These are phyloP conservation scores for Dermochelys coriacea DNA, from an alignment of 2,797 vertebrate genomes.

Conservation along the genomic window DNA sequence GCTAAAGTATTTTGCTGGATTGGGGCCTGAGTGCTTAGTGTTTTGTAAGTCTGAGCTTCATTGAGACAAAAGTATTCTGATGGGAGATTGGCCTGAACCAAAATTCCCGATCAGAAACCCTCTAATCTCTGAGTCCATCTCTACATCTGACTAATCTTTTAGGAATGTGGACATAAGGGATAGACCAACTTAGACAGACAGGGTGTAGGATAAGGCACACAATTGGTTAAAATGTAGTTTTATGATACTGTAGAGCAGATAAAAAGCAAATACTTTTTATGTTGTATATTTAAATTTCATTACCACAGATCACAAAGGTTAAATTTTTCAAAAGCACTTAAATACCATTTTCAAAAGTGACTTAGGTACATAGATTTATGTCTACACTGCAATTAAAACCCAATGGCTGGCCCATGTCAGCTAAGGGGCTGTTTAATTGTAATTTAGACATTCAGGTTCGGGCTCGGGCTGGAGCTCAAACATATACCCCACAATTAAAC, in stretches of 20 bases:
- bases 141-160: not conserved
- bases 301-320: constrained; percentile 1
- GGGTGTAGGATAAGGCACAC: not conserved
- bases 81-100: not conserved
- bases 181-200: not conserved
- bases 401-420: not conserved
- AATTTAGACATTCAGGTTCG: not conserved
- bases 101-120: not conserved
- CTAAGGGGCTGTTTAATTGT: not conserved
- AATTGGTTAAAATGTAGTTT: constrained; percentile 13
- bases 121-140: not conserved
- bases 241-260: constrained; percentile 14
- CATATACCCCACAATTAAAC: not conserved
- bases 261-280: constrained; percentile 26
- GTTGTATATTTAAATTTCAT: not conserved
- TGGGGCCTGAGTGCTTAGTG: not conserved
- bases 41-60: not conserved
- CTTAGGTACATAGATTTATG: not conserved
- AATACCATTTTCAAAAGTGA: constrained; percentile 4
- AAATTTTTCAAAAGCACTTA: not conserved
- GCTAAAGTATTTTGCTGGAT: not conserved
- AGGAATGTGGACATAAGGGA: not conserved
- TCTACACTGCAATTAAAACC: not conserved
- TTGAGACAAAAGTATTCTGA: constrained; percentile 1
- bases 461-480: not conserved